A percentile compares a stretch with the other conserved stretches of the same genome.
Conservation (phyloP, 2,113 vertebrate species). For the Regulus satrapa region DNA sequence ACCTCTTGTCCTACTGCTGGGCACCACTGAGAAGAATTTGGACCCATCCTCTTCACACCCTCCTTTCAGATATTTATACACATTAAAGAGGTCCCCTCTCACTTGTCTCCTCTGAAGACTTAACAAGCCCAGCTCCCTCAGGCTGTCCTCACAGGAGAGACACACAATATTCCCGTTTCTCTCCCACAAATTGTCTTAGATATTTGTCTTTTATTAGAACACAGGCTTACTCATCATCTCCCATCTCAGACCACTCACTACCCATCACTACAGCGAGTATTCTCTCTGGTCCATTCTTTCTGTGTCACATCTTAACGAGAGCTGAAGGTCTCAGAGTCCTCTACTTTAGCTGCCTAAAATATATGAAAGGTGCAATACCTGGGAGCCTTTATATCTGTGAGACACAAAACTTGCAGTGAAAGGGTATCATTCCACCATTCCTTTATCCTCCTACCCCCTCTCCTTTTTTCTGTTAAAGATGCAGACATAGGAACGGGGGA, state of each 20-base stretch:
- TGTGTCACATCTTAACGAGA: no score
- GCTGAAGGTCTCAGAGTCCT: background rate
- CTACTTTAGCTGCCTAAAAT: background rate
- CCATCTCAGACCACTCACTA: background rate
- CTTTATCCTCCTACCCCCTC: fast-evolving
- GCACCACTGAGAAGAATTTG: background rate
- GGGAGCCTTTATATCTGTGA: background rate
- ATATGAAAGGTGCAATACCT: fast-evolving
- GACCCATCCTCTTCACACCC: background rate
- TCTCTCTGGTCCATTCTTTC: background rate
- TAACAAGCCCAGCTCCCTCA: background rate
- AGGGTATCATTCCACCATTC: background rate
- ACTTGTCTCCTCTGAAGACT: background rate
- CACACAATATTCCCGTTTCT: background rate
- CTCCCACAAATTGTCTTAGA: background rate
- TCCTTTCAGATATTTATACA: background rate
- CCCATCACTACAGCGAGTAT: background rate
- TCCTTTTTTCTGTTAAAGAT: background rate
- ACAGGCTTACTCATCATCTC: background rate
- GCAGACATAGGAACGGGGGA: background rate
- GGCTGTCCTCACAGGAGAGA: background rate
- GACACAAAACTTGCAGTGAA: background rate
- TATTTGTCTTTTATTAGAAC: background rate
- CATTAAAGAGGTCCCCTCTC: background rate
- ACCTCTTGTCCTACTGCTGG: background rate